A percentile compares a stretch with the other conserved stretches of the same genome.
Evolutionary conservation across 2,113 vertebrate species (phyloP).

Genomic region (Ceyx melanurus): DNA sequence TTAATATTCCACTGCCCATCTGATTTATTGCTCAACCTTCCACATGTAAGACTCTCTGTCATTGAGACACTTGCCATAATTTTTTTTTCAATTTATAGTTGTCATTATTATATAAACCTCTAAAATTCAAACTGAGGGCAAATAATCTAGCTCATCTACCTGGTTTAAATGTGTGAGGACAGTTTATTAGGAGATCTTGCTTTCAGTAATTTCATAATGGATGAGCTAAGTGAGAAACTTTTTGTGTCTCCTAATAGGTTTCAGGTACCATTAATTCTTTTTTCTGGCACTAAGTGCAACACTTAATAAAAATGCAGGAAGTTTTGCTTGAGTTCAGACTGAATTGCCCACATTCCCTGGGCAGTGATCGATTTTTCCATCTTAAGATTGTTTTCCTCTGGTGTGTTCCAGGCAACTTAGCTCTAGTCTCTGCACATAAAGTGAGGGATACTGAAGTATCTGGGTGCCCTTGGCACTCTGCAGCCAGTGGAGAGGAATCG

Average conservation of each 20-base stretch:
- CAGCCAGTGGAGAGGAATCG: neutral
- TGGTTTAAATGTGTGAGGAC: constrained; percentile 37
- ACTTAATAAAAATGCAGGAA: neutral
- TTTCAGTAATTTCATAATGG: constrained; percentile 44
- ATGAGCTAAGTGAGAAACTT: neutral
- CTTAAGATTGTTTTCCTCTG: neutral
- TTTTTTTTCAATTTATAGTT: constrained; percentile 53
- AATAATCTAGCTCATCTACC: constrained; percentile 41
- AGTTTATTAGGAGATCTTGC: constrained; percentile 35
- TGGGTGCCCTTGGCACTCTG: neutral
- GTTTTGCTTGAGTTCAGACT: neutral
- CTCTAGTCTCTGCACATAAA: neutral
- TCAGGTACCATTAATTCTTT: constrained; percentile 7
- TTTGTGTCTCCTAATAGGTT: neutral
- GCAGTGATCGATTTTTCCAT: neutral
- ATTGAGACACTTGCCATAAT: constrained; percentile 30
- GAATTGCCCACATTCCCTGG: neutral
- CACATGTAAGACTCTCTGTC: constrained; percentile 22
- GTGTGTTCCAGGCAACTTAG: neutral
- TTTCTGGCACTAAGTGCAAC: neutral
- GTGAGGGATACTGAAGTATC: neutral
- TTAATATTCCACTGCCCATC: constrained; percentile 59
- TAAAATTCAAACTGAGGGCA: constrained; percentile 65
- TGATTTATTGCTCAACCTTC: constrained; percentile 54
- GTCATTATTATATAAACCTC: constrained; percentile 52